These are phyloP conservation scores for Tupaia tana DNA, from an alignment of 2,113 vertebrate genomes.

Conservation along the genomic window DNA sequence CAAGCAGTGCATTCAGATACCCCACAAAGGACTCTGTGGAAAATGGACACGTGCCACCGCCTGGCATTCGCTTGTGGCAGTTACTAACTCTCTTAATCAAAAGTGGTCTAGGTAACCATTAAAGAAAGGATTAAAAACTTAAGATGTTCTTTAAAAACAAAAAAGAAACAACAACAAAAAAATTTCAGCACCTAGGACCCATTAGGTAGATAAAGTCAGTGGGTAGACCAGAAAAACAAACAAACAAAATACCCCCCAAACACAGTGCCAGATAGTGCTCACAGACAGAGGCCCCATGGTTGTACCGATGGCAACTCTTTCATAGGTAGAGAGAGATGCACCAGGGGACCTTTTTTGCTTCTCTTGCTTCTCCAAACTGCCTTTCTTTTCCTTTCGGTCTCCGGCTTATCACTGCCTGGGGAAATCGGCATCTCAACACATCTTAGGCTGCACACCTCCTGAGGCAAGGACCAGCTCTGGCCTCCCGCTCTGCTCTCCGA, in stretches of 20 bases:
- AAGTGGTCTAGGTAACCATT: too few species aligned
- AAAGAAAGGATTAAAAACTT: too few species aligned
- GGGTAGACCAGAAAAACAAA: neutral
- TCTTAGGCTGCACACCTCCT: neutral
- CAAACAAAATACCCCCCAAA: too few species aligned
- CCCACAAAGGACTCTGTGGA: too few species aligned
- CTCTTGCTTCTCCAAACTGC: neutral
- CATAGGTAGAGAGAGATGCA: neutral
- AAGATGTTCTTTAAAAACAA: too few species aligned
- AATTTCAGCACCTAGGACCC: neutral
- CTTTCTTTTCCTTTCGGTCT: neutral
- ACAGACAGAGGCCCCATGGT: neutral
- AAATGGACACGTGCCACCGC: too few species aligned
- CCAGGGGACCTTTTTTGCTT: neutral
- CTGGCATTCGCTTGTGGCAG: too few species aligned
- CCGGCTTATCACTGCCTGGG: neutral
- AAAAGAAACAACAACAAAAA: too few species aligned
- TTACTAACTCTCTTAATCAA: too few species aligned
- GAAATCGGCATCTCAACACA: neutral
- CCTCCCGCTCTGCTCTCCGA: neutral
- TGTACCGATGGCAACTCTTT: neutral
- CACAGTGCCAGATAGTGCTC: neutral
- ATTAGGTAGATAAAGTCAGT: neutral
- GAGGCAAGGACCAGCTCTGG: neutral
- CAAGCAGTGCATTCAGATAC: too few species aligned